These are phyloP conservation scores for Ciconia maguari DNA, from an alignment of 2,113 vertebrate species.

Conservation along the genomic window DNA sequence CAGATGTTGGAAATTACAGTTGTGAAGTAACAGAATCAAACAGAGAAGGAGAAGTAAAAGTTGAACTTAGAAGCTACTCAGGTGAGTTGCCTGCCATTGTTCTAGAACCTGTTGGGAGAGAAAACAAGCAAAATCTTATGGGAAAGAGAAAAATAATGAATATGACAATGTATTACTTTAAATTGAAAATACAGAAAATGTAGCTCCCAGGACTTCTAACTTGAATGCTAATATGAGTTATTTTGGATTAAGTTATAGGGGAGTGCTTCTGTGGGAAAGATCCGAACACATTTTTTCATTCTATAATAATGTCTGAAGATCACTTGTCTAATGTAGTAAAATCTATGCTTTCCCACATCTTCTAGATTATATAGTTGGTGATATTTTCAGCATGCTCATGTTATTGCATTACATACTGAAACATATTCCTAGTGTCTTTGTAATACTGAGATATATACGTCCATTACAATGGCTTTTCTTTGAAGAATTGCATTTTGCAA, in stretches of 20 bases:
- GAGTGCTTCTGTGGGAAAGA: background rate
- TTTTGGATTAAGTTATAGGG: background rate
- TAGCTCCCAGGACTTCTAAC: background rate
- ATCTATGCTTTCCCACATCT: background rate
- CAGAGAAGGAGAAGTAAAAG: slow-evolving; percentile 60
- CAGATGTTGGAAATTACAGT: slow-evolving; percentile 69
- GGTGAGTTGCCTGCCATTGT: slow-evolving; percentile 52
- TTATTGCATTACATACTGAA: background rate
- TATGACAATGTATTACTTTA: background rate
- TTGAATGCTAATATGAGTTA: background rate
- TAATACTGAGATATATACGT: background rate
- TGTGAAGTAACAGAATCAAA: slow-evolving; percentile 72
- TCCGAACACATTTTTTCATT: background rate
- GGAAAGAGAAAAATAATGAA: background rate
- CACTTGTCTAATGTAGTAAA: background rate
- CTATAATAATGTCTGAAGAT: background rate
- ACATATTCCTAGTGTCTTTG: background rate
- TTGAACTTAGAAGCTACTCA: slow-evolving; percentile 45
- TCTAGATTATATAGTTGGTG: background rate
- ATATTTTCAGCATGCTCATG: background rate
- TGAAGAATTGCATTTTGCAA: background rate
- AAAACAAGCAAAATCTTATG: background rate
- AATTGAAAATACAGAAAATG: background rate
- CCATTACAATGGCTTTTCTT: background rate
- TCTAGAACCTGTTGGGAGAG: background rate